phyloP scores from a whole-genome alignment of 2,888 invertebrate genomes.

The Salticus scenicus region DNA sequence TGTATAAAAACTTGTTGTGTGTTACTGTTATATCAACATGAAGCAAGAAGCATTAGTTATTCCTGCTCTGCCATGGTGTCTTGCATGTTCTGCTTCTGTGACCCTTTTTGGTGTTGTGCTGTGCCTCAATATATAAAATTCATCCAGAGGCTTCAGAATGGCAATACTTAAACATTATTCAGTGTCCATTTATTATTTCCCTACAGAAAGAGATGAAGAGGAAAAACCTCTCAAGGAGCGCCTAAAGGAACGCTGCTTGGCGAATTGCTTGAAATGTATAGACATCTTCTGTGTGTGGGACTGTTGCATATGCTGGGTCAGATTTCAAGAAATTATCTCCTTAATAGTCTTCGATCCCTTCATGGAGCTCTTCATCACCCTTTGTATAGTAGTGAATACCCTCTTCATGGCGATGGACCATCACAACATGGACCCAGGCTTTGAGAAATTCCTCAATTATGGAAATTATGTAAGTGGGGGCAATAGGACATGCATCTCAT shows the following conservation, averaged over 20 bases:
- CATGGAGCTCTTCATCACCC: slow-evolving; percentile 97
- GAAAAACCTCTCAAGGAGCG: slow-evolving; percentile 87
- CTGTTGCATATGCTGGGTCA: slow-evolving; percentile 94
- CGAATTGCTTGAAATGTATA: slow-evolving; percentile 85
- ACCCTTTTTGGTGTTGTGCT: slow-evolving; percentile 65
- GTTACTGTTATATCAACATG: background rate
- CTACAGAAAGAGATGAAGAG: slow-evolving; percentile 87
- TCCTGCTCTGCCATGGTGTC: slow-evolving; percentile 62
- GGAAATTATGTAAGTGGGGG: slow-evolving; percentile 91
- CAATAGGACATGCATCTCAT: slow-evolving; percentile 26
- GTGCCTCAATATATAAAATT: slow-evolving; percentile 63
- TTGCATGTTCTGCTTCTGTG: slow-evolving; percentile 63
- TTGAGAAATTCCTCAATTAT: slow-evolving; percentile 89
- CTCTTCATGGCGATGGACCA: slow-evolving; percentile 98
- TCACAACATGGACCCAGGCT: slow-evolving; percentile 91
- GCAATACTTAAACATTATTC: slow-evolving; percentile 76
- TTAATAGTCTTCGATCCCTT: slow-evolving; percentile 97
- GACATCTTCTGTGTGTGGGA: slow-evolving; percentile 95
- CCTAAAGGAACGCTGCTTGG: slow-evolving; percentile 88
- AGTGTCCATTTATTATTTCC: slow-evolving; percentile 98
- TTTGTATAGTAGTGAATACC: slow-evolving; percentile 98
- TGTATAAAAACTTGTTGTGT: too few species aligned
- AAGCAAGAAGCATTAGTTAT: slow-evolving; percentile 28
- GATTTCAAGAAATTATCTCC: slow-evolving; percentile 88
- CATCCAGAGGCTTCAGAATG: slow-evolving; percentile 69